Evolutionary conservation across 2,797 vertebrate species (phyloP).

Genomic region (Bucorvus abyssinicus): DNA sequence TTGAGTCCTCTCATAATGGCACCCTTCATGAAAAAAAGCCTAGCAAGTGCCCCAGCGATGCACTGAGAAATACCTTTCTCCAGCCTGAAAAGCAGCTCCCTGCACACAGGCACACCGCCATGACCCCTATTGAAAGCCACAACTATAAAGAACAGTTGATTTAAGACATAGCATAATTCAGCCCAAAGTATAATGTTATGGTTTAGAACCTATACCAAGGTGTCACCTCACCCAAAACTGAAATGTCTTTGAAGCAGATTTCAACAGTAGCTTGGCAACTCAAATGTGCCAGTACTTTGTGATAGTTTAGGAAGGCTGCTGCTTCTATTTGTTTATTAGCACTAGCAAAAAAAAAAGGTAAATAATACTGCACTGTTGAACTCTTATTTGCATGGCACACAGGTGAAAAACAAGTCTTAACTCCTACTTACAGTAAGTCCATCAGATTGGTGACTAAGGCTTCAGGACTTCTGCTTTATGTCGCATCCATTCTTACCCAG

Average conservation of each 20-base stretch:
- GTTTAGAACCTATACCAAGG: background rate
- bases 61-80: background rate
- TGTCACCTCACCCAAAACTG: background rate
- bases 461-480: slow-evolving; percentile 30
- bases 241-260: background rate
- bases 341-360: background rate
- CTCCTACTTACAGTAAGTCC: slow-evolving; percentile 15
- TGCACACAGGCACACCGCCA: background rate
- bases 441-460: slow-evolving; percentile 34
- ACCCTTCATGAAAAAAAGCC: background rate
- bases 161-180: background rate
- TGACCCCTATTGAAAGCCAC: background rate
- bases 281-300: rapidly evolving
- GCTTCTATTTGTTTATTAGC: background rate
- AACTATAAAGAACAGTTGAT: background rate
- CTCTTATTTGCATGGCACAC: background rate
- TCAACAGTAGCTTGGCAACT: background rate
- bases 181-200: background rate
- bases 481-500: slow-evolving; percentile 33
- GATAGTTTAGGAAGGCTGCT: background rate
- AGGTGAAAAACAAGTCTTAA: background rate
- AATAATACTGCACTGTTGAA: background rate
- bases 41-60: background rate
- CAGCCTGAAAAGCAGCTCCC: background rate
- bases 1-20: background rate